Conservation (phyloP, 2,888 invertebrate genomes). For the Orchesellides sinensis region DNA sequence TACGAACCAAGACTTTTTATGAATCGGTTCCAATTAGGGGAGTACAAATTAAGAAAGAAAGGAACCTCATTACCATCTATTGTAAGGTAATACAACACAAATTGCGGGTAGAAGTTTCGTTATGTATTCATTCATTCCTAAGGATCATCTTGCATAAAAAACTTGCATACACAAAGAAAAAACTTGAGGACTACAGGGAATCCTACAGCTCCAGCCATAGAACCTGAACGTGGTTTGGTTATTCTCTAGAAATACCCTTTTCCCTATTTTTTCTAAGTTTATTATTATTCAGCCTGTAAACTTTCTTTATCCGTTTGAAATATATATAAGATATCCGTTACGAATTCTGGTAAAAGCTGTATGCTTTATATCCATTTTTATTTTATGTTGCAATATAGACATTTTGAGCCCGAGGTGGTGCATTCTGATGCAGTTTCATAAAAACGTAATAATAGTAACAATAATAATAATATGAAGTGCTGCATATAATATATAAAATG, state of each 20-base stretch:
- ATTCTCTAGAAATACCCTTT: conserved; percentile 18
- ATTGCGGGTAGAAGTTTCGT: conserved; percentile 34
- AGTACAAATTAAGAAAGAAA: conserved; percentile 22
- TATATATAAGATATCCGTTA: no score
- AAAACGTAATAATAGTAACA: conserved; percentile 23
- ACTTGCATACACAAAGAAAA: background rate
- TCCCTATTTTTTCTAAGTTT: conserved; percentile 32
- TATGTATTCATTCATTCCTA: conserved; percentile 42
- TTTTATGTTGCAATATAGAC: no score
- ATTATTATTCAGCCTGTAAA: conserved; percentile 46
- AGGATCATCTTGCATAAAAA: no score
- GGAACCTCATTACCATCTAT: conserved; percentile 28
- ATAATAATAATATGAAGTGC: conserved; percentile 6
- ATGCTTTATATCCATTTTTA: no score
- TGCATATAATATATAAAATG: conserved; percentile 22
- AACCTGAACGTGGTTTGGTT: conserved; percentile 1
- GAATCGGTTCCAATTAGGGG: conserved; percentile 20
- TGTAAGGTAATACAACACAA: conserved; percentile 28
- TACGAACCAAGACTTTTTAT: no score
- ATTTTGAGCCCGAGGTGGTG: no score
- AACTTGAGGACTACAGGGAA: background rate
- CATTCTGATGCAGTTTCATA: background rate
- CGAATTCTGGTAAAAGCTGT: no score
- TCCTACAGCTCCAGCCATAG: background rate
- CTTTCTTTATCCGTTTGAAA: conserved; percentile 33